Evolutionary conservation across 2,797 vertebrate species (phyloP).

Genomic region (Hoplostethus atlanticus): DNA sequence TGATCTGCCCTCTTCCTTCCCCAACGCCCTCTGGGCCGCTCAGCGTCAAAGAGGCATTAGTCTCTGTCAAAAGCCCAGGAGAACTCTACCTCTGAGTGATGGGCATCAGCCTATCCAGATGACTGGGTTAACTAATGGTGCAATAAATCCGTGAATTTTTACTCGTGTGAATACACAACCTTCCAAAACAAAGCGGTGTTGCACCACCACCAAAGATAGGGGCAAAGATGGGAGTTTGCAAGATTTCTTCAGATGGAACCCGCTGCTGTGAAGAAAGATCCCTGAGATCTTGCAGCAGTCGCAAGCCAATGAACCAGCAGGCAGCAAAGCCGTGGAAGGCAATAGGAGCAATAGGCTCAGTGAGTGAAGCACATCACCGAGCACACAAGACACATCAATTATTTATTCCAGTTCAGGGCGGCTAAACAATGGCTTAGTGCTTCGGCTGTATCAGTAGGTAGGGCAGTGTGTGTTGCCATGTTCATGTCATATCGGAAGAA

Average conservation of each 20-base stretch:
- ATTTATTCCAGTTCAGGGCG: conserved; percentile 49
- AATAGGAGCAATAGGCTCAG: conserved; percentile 37
- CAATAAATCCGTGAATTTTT: background rate
- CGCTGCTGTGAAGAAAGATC: conserved; percentile 37
- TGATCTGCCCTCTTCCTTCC: conserved; percentile 38
- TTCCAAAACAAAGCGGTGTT: background rate
- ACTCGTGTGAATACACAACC: background rate
- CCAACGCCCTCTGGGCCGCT: conserved; percentile 9
- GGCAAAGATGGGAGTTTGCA: background rate
- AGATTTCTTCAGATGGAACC: conserved; percentile 10
- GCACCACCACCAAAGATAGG: background rate
- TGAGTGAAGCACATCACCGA: conserved; percentile 4
- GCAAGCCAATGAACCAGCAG: conserved; percentile 24
- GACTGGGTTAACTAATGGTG: background rate
- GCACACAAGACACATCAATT: conserved; percentile 46
- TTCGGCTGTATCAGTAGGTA: background rate
- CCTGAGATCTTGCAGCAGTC: conserved; percentile 19
- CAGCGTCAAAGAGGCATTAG: conserved; percentile 6
- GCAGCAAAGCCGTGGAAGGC: conserved; percentile 30
- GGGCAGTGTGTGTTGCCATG: background rate
- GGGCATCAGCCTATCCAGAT: background rate
- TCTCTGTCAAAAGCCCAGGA: conserved; percentile 5
- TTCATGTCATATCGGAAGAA: no score
- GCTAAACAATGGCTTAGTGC: conserved; percentile 30
- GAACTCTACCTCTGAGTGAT: conserved; percentile 2